Base-by-base conservation (phyloP, 2,797 vertebrate genomes). In the Coilia nasus region DNA sequence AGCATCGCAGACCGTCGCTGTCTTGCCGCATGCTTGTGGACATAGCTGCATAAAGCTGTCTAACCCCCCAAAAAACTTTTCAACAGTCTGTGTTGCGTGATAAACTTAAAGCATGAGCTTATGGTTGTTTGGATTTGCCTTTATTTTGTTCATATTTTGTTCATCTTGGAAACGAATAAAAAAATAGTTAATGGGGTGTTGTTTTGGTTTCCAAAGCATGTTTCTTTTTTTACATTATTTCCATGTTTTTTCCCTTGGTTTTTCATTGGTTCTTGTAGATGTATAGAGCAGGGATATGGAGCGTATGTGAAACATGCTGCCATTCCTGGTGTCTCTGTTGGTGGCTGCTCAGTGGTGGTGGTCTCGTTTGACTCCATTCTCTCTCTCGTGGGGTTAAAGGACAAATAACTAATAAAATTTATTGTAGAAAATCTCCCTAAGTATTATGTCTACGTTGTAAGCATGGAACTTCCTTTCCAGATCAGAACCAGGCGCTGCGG, bases 401-500 rank as follows among this genome's bases (percentile, higher is more conserved):
- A 71, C 60, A 47, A 57, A 19, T 54, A 54, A 54, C 50, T 7
- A 54, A 54, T 54, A n/a, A n/a, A n/a, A n/a, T n/a, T n/a, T n/a
- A n/a, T n/a, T n/a, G n/a, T n/a, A 21, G 25, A 57, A 64, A 57
- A 83, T 47, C 44, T 0, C 78, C 15, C 19, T 81, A 12, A 23
- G 47, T 21, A 3, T 10, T 35, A 6, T 80, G 14, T 64, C 23
- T 35, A 28, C 50, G 35, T 47, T 54, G 54, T 46, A 2, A 31
- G 31, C 83, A 54, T 82, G n/a, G 54, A 57, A 25, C 25, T 78
- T 83, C n/a, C 17, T 82, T 89, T 86, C 75, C 92, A 99, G 98
- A 99, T 91, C 95, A 96, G 88, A 99, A 98, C 93, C 98, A 99
- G 93, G 98, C 98, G 15, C 94, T 99, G 47, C 95, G 97, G 3